Percentiles rank a stretch among this genome's conserved stretches.
These are phyloP conservation scores for Danaus plexippus DNA, from an alignment of 1,140 invertebrate species.

Conservation along the genomic window DNA sequence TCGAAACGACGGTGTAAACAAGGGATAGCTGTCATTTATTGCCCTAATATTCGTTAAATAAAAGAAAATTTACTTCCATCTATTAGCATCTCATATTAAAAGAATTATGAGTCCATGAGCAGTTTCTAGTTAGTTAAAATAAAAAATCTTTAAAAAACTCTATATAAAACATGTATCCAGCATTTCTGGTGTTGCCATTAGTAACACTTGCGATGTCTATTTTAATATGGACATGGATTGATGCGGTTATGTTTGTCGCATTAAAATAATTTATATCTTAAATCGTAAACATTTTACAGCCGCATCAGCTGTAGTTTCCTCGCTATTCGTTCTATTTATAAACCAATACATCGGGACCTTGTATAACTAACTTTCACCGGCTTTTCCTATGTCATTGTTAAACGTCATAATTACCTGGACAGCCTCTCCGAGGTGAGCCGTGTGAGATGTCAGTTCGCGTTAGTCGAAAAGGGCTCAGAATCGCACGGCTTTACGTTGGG, in stretches of 20 bases:
- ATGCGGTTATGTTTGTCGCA: conserved; percentile 35
- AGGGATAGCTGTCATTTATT: conserved; percentile 54
- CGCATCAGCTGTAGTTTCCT: conserved; percentile 27
- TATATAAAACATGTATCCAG: no score
- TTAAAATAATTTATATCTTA: conserved; percentile 43
- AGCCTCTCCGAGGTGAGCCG: no score
- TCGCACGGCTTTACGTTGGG: no score
- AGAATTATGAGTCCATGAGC: not conserved
- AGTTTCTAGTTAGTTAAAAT: no score
- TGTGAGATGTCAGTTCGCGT: no score
- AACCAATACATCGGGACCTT: not conserved
- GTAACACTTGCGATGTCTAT: no score
- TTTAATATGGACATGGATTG: conserved; percentile 4
- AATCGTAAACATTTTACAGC: conserved; percentile 51
- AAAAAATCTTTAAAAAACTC: no score
- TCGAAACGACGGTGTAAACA: conserved; percentile 62
- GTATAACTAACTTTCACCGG: not conserved
- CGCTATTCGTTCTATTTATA: conserved; percentile 26
- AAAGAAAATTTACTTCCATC: conserved; percentile 34
- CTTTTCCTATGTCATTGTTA: conserved; percentile 1
- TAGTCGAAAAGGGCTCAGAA: no score
- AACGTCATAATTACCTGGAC: no score
- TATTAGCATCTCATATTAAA: conserved; percentile 7
- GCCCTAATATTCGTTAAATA: conserved; percentile 40
- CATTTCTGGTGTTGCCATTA: no score